Evolutionary conservation across 2,888 invertebrate genomes (phyloP), one percentile per base, ranked within the genome.

Genomic region (Chironomus tentans): DNA sequence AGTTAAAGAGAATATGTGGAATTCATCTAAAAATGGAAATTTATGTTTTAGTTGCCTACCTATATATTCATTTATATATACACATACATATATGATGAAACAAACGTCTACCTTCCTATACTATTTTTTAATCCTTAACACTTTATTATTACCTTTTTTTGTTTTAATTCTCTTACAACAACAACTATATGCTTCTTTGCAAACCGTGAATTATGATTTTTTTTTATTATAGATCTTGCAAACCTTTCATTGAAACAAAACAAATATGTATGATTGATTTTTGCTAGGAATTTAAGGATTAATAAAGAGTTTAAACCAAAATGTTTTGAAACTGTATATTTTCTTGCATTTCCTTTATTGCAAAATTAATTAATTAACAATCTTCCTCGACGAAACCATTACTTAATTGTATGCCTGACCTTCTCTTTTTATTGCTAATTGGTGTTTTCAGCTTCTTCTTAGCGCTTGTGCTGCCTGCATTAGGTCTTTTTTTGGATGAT

Each of bases 331-430:
- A 68, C 62, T 61, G 61, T 65, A 75, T n/a, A 65, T 18, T 15
- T 56, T 28, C 28, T 28, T 28, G 6, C 6, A 38, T 38, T 38
- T 38, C 38, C 38, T 38, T 38, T 38, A 38, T 38, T 38, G 1
- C 15, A 56, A 56, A 56, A 65, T 38, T 12, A 5, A 7, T 22
- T 22, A 18, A 46, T 69, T 76, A 76, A 69, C 50, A 68, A 69
- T 76, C 76, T 76, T 76, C 76, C 61, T 76, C 76, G 28, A 69
- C n/a, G 50, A 76, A 76, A 24, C 76, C 69, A 46, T 76, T 76
- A 18, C 13, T 69, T 6, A 69, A 28, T 2, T 13, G 18, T n/a
- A 69, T n/a, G n/a, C n/a, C 22, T 2, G 38, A 38, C 6, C 21
- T 28, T 21, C 69, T 69, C 38, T 50, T 47, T 38, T 76, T 50